These are phyloP conservation scores for Lithodes maja DNA, from an alignment of 2,888 invertebrate genomes.

Conservation along the genomic window DNA sequence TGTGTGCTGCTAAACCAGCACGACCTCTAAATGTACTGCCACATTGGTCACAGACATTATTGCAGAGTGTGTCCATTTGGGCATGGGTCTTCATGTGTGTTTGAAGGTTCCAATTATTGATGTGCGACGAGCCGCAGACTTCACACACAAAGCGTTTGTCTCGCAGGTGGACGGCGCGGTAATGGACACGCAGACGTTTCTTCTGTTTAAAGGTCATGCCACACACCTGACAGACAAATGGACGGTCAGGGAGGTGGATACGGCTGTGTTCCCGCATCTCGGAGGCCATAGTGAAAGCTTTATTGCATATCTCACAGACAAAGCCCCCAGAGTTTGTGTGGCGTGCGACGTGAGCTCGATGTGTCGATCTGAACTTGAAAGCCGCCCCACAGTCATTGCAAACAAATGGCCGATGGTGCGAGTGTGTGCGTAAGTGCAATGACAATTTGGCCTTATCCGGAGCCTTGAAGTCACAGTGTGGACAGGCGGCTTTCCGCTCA, in stretches of 20 bases:
- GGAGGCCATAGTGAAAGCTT: conserved; percentile 59
- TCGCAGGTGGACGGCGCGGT: conserved; percentile 53
- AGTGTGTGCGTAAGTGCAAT: conserved; percentile 62
- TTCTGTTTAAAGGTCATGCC: conserved; percentile 62
- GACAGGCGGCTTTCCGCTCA: conserved; percentile 56
- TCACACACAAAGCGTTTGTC: conserved; percentile 49
- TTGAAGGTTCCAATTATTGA: conserved; percentile 56
- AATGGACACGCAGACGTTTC: conserved; percentile 48
- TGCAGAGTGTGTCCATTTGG: not conserved
- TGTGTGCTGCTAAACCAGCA: conserved; percentile 50
- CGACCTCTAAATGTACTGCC: conserved; percentile 48
- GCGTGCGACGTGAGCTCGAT: conserved; percentile 56
- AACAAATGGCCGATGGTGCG: conserved; percentile 56
- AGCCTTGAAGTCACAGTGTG: conserved; percentile 49
- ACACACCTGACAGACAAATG: conserved; percentile 43
- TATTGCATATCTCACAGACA: conserved; percentile 58
- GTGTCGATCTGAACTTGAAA: conserved; percentile 65
- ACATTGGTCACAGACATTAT: conserved; percentile 40
- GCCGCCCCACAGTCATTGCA: conserved; percentile 49
- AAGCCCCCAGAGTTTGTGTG: conserved; percentile 65
- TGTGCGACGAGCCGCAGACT: conserved; percentile 49
- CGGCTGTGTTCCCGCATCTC: conserved; percentile 57
- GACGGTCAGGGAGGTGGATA: conserved; percentile 50
- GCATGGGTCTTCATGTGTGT: conserved; percentile 55
- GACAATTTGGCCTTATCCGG: conserved; percentile 63